Evolutionary conservation across 2,888 invertebrate genomes (phyloP).

Genomic region (Blomia tropicalis): DNA sequence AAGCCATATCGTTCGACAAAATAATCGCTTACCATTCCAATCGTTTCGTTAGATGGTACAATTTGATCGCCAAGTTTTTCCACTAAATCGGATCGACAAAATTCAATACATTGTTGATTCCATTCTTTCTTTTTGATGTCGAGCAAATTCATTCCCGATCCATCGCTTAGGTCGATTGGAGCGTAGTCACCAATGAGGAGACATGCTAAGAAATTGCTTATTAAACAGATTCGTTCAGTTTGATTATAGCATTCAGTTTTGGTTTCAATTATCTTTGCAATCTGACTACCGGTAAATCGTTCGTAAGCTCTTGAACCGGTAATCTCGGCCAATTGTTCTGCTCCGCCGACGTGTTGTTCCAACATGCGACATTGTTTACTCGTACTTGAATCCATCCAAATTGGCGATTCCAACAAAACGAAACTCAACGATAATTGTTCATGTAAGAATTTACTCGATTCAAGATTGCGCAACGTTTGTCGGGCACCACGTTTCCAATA

Average conservation of each 20-base stretch:
- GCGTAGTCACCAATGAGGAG: conserved; percentile 72
- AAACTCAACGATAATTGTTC: conserved; percentile 62
- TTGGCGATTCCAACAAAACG: conserved; percentile 60
- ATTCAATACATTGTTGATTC: conserved; percentile 55
- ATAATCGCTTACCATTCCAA: conserved; percentile 56
- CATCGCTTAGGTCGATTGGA: conserved; percentile 78
- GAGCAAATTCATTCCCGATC: conserved; percentile 88
- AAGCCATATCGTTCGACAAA: conserved; percentile 75
- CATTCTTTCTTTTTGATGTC: conserved; percentile 61
- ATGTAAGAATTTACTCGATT: conserved; percentile 59
- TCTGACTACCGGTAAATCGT: conserved; percentile 82
- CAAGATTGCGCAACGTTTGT: conserved; percentile 47
- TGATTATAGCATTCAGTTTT: conserved; percentile 52
- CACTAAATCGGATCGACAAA: conserved; percentile 50
- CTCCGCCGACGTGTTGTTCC: conserved; percentile 64
- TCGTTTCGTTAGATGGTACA: conserved; percentile 46
- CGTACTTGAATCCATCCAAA: conserved; percentile 92
- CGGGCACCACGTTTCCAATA: conserved; percentile 73
- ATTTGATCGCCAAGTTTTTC: conserved; percentile 17
- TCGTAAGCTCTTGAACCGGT: conserved; percentile 77
- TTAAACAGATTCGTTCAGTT: conserved; percentile 68
- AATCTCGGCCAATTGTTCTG: conserved; percentile 54
- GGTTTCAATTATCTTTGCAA: conserved; percentile 64
- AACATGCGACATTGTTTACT: conserved; percentile 55
- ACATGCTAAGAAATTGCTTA: conserved; percentile 81